phyloP scores from a whole-genome alignment of 92 coral and sea anemone species.

The Siderastrea siderea region DNA sequence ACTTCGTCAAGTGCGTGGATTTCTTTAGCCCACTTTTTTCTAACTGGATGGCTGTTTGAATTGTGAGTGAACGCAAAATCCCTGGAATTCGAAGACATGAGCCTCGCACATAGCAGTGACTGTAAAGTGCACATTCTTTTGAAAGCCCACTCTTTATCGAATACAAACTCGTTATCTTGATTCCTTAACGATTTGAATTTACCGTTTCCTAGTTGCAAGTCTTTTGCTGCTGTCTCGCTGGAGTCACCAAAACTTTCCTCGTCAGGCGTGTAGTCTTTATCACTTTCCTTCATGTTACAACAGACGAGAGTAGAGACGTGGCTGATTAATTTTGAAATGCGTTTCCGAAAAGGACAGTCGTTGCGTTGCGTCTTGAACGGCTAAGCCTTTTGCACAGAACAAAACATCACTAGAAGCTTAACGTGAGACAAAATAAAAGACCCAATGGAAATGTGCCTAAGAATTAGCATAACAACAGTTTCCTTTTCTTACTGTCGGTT shows the following conservation, averaged over 20 bases:
- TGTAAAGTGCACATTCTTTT: slow-evolving; percentile 26
- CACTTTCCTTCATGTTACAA: background rate
- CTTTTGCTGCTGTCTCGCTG: background rate
- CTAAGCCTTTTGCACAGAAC: background rate
- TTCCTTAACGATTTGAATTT: background rate
- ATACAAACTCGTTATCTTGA: slow-evolving; percentile 39
- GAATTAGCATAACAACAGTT: slow-evolving; percentile 31
- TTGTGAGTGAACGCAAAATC: background rate
- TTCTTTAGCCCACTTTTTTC: background rate
- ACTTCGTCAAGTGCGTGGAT: background rate
- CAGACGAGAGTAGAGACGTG: background rate
- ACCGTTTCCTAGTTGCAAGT: background rate
- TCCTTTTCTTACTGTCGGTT: too few species aligned
- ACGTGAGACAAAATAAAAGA: background rate
- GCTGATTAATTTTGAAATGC: background rate
- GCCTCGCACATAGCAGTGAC: slow-evolving; percentile 35
- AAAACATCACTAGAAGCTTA: too few species aligned
- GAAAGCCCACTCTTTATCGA: slow-evolving; percentile 58
- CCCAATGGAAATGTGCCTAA: background rate
- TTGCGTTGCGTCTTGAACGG: background rate
- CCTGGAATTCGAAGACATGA: slow-evolving; percentile 2
- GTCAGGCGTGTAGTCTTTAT: slow-evolving; percentile 2
- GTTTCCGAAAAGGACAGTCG: background rate
- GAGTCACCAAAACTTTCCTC: slow-evolving; percentile 18
- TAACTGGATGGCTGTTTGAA: background rate